Percentiles rank a stretch among this genome's conserved stretches.
These are phyloP conservation scores for Rynchops niger DNA, from an alignment of 2,113 vertebrate species.

Conservation along the genomic window DNA sequence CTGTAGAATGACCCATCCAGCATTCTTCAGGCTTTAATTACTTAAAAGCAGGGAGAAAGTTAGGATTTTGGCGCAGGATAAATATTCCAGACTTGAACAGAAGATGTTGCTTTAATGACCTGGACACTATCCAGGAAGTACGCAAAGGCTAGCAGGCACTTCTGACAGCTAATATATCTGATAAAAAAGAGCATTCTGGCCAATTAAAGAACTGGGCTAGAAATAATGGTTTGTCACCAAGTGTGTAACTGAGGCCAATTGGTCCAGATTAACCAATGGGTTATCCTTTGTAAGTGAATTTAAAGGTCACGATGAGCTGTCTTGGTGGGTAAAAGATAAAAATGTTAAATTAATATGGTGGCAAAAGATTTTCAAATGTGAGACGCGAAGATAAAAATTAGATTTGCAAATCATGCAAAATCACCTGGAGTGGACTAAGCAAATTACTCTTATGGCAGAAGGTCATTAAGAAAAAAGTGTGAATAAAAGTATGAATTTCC, in stretches of 20 bases:
- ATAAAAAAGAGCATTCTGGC: slow-evolving; percentile 78
- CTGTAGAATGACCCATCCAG: slow-evolving; percentile 62
- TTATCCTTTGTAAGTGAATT: slow-evolving; percentile 79
- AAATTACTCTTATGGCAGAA: slow-evolving; percentile 67
- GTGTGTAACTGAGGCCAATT: slow-evolving; percentile 79
- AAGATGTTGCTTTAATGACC: slow-evolving; percentile 81
- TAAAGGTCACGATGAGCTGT: slow-evolving; percentile 75
- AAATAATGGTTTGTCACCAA: slow-evolving; percentile 82
- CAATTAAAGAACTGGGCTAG: slow-evolving; percentile 79
- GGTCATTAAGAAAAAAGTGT: slow-evolving; percentile 60
- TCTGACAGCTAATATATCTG: slow-evolving; percentile 80
- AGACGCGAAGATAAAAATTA: slow-evolving; percentile 70
- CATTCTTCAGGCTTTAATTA: slow-evolving; percentile 75
- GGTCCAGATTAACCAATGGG: slow-evolving; percentile 79
- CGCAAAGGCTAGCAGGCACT: slow-evolving; percentile 76
- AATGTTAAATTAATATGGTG: slow-evolving; percentile 74
- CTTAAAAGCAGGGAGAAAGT: slow-evolving; percentile 71
- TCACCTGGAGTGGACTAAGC: slow-evolving; percentile 68
- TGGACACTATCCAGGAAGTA: slow-evolving; percentile 79
- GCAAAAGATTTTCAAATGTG: slow-evolving; percentile 68
- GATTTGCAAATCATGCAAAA: slow-evolving; percentile 72
- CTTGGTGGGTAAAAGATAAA: slow-evolving; percentile 73
- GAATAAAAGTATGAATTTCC: slow-evolving; percentile 59
- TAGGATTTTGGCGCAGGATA: slow-evolving; percentile 70
- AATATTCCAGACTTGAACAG: slow-evolving; percentile 72